Base-by-base conservation (phyloP, 2,888 invertebrate species). In the Melanostoma scalare region DNA sequence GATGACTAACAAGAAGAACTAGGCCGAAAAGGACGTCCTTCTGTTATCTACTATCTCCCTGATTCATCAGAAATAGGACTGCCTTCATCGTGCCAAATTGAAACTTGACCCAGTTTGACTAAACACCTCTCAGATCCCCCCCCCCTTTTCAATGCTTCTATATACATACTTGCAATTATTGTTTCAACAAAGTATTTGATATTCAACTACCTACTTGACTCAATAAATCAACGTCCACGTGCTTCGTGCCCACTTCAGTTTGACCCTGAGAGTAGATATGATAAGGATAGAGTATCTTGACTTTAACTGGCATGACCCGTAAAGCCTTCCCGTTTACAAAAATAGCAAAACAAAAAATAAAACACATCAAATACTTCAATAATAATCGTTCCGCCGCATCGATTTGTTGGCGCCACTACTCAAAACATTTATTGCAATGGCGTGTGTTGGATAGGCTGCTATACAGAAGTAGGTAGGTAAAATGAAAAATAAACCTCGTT, bases 351-450 rank as follows among this genome's bases (percentile, higher is more conserved):
- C 8, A 20, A 10, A 52, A 40, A 53, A 40, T 42, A 44, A 38
- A 40, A 58, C 33, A 42, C 33, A 42, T 52, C 58, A 36, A 38
- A 44, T 63, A 63, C 63, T 63, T 63, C 48, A 63, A 20, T 20
- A 56, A 36, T 71, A 60, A 75, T 67, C 65, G 56, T 69, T 73
- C 72, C 52, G 33, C 67, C 53, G 63, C 81, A 82, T 77, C 77
- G 77, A 73, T 73, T 56, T 56, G 73, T 56, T 77, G 82, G 82
- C 82, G 82, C 82, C 82, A 82, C 82, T 69, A 78, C 69, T 78
- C 73, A 52, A 73, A 63, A 82, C 73, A 82, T 78, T 73, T 73
- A 77, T 68, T 78, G 68, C 68, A 44, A 58, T 82, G 48, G 82
- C 78, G 72, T 78, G 73, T 63, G 63, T 63, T 38, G 31, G 20